A percentile compares a stretch with the other conserved stretches of the same genome.
Conservation (phyloP, 2,888 invertebrate genomes). For the Uloborus plumipes region DNA sequence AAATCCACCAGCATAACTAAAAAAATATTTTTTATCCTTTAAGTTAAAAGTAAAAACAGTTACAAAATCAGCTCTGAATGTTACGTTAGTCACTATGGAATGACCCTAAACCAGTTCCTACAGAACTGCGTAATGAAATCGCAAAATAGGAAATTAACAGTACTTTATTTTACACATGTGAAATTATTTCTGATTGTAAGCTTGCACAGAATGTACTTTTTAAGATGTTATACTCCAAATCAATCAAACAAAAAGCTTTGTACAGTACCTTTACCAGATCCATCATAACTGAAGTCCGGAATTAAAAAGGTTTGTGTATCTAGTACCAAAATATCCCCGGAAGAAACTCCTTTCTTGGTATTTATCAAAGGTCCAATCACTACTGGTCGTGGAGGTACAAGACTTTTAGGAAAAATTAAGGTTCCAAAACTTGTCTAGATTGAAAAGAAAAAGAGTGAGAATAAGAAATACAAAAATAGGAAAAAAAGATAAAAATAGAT, state of each 20-base stretch:
- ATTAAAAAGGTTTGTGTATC: constrained; percentile 93
- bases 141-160: too few species aligned
- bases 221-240: neutral
- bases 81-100: too few species aligned
- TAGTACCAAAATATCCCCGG: constrained; percentile 90
- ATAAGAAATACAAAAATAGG: too few species aligned
- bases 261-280: constrained; percentile 80
- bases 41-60: too few species aligned
- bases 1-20: too few species aligned
- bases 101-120: too few species aligned
- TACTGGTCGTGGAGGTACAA: constrained; percentile 85
- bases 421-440: constrained; percentile 88
- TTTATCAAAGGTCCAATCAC: constrained; percentile 88
- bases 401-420: constrained; percentile 81
- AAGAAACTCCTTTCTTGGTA: constrained; percentile 87
- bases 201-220: neutral
- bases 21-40: too few species aligned
- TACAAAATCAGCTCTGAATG: too few species aligned
- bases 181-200: too few species aligned
- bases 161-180: too few species aligned
- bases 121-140: too few species aligned
- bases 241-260: neutral
- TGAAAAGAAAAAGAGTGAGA: neutral
- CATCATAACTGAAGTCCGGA: constrained; percentile 91
- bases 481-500: too few species aligned